phyloP scores from a whole-genome alignment of 2,797 vertebrate genomes.

The Eremophila alpestris region DNA sequence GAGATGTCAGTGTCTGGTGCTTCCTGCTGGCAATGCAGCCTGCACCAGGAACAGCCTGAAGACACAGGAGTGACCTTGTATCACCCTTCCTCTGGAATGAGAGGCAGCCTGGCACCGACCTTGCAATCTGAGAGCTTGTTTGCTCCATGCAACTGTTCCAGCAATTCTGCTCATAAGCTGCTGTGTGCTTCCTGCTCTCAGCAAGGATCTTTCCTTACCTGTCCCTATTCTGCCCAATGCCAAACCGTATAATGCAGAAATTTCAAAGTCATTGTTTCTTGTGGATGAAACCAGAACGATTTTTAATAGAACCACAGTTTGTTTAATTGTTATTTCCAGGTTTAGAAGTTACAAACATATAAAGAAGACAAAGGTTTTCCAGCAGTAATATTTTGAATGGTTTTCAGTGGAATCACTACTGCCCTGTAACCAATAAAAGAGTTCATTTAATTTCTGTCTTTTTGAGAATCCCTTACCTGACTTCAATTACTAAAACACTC shows the following conservation, averaged over 20 bases:
- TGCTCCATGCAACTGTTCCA: background rate
- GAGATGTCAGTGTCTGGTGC: background rate
- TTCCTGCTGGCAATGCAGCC: background rate
- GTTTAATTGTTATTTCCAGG: background rate
- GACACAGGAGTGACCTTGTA: background rate
- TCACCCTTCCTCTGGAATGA: background rate
- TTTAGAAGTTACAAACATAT: background rate
- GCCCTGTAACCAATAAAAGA: background rate
- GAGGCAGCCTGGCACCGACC: background rate
- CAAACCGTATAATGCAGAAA: background rate
- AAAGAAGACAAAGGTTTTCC: background rate
- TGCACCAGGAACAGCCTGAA: background rate
- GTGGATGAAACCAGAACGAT: background rate
- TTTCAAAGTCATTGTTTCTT: background rate
- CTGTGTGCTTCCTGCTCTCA: background rate
- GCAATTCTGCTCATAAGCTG: background rate
- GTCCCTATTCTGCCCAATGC: accelerated
- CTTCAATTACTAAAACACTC: background rate
- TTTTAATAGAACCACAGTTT: background rate
- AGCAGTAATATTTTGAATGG: background rate
- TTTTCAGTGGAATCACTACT: background rate
- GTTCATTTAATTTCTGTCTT: background rate
- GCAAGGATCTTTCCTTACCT: background rate
- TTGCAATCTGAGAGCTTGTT: background rate
- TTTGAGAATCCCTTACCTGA: background rate